Evolutionary conservation across 2,888 invertebrate species (phyloP), one percentile per base, ranked within the genome.

Genomic region (Eudemis profundana): DNA sequence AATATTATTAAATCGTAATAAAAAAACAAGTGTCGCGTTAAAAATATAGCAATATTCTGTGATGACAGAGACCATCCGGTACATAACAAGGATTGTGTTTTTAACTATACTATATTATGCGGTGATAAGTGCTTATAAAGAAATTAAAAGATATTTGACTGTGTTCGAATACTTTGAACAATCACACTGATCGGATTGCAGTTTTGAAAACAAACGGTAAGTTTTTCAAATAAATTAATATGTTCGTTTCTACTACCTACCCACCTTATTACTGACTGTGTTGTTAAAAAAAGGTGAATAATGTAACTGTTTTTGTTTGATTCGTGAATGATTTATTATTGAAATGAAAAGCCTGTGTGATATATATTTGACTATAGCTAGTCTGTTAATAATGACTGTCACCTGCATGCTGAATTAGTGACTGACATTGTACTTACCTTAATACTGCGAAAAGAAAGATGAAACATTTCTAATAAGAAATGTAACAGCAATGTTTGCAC

Each of bases 51-150:
- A 5, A 29, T 15, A 66, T 69, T 69, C 75, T 86, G 90, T 90
- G 84, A 90, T 90, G 89, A 84, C 86, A 76, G 86, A 85, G 72
- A 85, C 82, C 68, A 73, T 88, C 21, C 84, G 80, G 71, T 89
- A 87, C 72, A 79, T 86, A 66, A 74, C 80, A 53, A 84, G 84
- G 74, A 74, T 89, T 69, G 70, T 85, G 72, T 72, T 86, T 68
- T 79, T 87, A 74, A 89, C 90, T 12, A 68, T 84, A 63, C 79
- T 90, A 56, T 90, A 90, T 79, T 90, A 90, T 70, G 74, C 77
- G 54, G 70, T 88, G 74, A 75, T 89, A 71, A 79, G 85, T 79
- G 85, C 87, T 69, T 79, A 83, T 70, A 90, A 86, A 79, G 85
- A 85, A 82, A 77, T 86, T 53, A 87, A 85, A 72, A 78, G 78